These are phyloP conservation scores for Ptychadena robeensis DNA, from an alignment of 2,797 vertebrate genomes.

Conservation along the genomic window DNA sequence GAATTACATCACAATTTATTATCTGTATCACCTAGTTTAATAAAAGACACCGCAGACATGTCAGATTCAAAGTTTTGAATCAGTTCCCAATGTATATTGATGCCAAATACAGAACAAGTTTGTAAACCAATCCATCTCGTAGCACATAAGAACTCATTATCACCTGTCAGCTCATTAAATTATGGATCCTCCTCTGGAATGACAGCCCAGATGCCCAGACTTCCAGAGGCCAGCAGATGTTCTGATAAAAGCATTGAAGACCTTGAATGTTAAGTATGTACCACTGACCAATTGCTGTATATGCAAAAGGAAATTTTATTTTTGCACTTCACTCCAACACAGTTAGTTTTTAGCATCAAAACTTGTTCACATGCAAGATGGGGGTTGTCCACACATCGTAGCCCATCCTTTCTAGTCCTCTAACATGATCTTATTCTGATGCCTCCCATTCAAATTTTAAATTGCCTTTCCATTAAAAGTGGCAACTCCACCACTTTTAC, in stretches of 20 bases:
- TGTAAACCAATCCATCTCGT: conserved; percentile 14
- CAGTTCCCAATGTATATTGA: background rate
- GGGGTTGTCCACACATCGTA: too few relatives aligned
- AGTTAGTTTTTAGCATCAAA: too few relatives aligned
- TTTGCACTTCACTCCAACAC: too few relatives aligned
- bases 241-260: background rate
- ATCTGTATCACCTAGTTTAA: background rate
- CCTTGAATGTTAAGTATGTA: conserved; percentile 24
- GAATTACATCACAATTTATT: background rate
- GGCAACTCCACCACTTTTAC: too few relatives aligned
- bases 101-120: background rate
- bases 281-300: conserved; percentile 21
- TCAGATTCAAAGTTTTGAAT: background rate
- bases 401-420: too few relatives aligned
- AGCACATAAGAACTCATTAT: conserved; percentile 39
- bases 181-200: conserved; percentile 21
- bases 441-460: too few relatives aligned
- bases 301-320: conserved; percentile 10
- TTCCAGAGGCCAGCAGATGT: conserved; percentile 41
- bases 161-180: conserved; percentile 34
- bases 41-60: background rate
- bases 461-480: too few relatives aligned
- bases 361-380: too few relatives aligned
- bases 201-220: conserved; percentile 37
- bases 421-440: too few relatives aligned